Conservation (phyloP, 37 sponge, comb jelly and placozoan genomes). For the Ephydatia muelleri region DNA sequence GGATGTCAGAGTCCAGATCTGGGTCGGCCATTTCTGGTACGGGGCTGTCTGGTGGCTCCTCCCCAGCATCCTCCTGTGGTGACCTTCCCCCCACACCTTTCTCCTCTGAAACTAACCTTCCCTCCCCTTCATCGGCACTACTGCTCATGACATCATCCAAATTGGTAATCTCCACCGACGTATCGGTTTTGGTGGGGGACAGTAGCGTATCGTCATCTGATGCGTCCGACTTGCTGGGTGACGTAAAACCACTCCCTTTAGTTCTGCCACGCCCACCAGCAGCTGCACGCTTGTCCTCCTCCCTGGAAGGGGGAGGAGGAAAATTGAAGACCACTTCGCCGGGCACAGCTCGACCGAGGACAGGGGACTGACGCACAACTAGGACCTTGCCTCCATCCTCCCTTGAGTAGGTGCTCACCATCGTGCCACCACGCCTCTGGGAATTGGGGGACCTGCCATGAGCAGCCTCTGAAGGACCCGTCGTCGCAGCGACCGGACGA, state of each 20-base stretch:
- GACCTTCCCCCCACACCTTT: neutral
- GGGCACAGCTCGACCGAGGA: too few relatives aligned
- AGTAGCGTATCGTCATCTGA: neutral
- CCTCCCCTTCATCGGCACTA: neutral
- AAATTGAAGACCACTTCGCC: conserved; percentile 47
- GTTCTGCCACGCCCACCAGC: neutral
- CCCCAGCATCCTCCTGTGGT: neutral
- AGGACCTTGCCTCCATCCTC: conserved; percentile 44
- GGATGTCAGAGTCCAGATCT: neutral
- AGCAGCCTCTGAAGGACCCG: neutral
- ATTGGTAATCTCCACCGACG: conserved; percentile 13
- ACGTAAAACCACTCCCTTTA: neutral
- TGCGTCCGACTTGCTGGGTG: neutral
- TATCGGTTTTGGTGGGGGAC: neutral
- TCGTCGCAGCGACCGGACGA: neutral
- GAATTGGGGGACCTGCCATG: neutral
- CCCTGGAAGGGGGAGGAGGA: conserved; percentile 63
- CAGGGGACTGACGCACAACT: conserved; percentile 56
- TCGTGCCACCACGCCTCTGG: neutral
- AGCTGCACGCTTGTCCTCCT: neutral
- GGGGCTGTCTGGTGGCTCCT: neutral
- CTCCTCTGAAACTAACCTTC: conserved; percentile 1
- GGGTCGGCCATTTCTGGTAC: neutral
- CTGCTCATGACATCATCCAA: conserved; percentile 7
- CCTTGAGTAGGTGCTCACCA: neutral